These are phyloP conservation scores for Caenorhabditis briggsae DNA, from an alignment of 1,140 invertebrate genomes.

Conservation along the genomic window DNA sequence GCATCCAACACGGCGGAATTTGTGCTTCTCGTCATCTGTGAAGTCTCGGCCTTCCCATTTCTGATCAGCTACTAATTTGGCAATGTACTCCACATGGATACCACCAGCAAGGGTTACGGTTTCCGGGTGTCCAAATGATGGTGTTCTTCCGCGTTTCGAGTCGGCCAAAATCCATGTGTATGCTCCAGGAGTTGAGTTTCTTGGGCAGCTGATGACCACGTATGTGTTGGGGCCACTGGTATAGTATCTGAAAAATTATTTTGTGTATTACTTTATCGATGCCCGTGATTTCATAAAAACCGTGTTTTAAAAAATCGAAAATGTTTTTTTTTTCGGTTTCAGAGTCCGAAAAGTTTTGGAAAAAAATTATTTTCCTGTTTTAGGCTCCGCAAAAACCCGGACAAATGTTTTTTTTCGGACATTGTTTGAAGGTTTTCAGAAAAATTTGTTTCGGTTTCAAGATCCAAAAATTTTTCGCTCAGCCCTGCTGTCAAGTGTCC, in stretches of 20 bases:
- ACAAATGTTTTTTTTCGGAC: too few species aligned
- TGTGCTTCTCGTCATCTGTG: not conserved
- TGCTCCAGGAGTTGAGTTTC: not conserved
- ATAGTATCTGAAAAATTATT: not conserved
- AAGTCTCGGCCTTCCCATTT: conserved; percentile 9
- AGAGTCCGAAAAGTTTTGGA: too few species aligned
- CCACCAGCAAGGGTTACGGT: not conserved
- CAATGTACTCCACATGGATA: not conserved
- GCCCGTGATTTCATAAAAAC: not conserved
- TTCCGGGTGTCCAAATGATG: not conserved
- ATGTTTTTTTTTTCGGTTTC: too few species aligned
- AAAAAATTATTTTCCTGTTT: too few species aligned
- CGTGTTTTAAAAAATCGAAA: too few species aligned
- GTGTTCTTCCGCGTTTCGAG: not conserved
- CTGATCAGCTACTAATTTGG: not conserved
- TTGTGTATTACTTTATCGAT: too few species aligned
- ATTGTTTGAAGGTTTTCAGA: too few species aligned
- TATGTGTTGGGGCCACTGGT: not conserved
- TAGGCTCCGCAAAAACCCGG: too few species aligned
- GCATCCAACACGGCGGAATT: conserved; percentile 24
- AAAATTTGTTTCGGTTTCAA: too few species aligned
- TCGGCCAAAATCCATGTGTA: conserved; percentile 18
- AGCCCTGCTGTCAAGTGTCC: too few species aligned
- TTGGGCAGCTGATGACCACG: not conserved
- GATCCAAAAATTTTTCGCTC: too few species aligned